These are phyloP conservation scores for Leptocoma aspasia DNA, from an alignment of 2,113 vertebrate genomes.

Conservation along the genomic window DNA sequence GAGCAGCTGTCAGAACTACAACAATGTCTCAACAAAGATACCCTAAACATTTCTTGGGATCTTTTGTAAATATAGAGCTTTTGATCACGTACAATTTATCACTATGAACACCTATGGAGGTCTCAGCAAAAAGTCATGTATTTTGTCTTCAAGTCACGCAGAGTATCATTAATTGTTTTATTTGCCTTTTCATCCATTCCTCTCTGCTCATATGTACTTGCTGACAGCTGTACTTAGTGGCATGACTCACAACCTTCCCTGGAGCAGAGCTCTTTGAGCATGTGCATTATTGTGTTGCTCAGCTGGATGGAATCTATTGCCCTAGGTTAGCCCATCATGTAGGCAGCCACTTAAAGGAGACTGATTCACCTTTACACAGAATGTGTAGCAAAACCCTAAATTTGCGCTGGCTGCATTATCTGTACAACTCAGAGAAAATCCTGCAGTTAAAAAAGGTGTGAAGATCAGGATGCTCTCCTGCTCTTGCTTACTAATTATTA, in stretches of 20 bases:
- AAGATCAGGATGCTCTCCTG: background rate
- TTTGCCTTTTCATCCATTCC: background rate
- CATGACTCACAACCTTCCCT: background rate
- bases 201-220: background rate
- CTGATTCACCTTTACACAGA: background rate
- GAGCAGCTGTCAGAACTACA: background rate
- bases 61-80: background rate
- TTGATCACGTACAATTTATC: background rate
- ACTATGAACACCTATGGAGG: background rate
- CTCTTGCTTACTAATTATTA: background rate
- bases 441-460: background rate
- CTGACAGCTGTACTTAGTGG: conserved; percentile 25
- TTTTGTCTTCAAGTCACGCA: background rate
- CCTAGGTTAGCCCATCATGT: background rate
- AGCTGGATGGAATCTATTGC: conserved; percentile 18
- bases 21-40: background rate
- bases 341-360: conserved; percentile 8
- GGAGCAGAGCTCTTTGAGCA: conserved; percentile 12
- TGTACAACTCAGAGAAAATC: background rate
- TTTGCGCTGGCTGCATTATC: background rate
- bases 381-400: background rate
- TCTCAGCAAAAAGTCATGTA: background rate
- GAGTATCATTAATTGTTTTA: background rate
- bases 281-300: background rate
- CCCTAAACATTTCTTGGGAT: background rate